Evolutionary conservation across 2,888 invertebrate species (phyloP).

Genomic region (Clunio marinus): DNA sequence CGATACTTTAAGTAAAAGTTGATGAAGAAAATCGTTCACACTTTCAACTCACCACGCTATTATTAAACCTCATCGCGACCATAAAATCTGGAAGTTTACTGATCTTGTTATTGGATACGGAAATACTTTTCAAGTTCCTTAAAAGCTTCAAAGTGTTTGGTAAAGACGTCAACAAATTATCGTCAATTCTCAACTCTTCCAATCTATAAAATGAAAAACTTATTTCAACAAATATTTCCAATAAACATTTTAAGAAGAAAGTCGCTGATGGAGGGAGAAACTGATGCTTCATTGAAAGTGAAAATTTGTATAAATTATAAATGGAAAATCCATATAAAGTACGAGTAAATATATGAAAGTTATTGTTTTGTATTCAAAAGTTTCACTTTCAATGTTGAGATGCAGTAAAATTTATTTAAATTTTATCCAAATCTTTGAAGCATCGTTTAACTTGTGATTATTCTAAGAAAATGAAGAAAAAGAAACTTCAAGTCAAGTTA

Average conservation of each 20-base stretch:
- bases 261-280: background rate
- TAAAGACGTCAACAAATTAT: slow-evolving; percentile 65
- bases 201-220: slow-evolving; percentile 53
- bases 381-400: slow-evolving; percentile 23
- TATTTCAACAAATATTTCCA: background rate
- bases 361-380: slow-evolving; percentile 8
- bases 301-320: slow-evolving; percentile 35
- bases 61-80: slow-evolving; percentile 53
- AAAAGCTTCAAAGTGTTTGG: slow-evolving; percentile 59
- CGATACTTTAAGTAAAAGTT: too few species aligned
- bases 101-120: slow-evolving; percentile 57
- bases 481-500: background rate
- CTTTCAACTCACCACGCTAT: slow-evolving; percentile 25
- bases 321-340: background rate
- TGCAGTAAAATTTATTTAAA: background rate
- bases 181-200: slow-evolving; percentile 66
- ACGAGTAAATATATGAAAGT: background rate
- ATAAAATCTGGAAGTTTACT: slow-evolving; percentile 53
- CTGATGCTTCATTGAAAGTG: slow-evolving; percentile 35
- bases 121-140: slow-evolving; percentile 58
- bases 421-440: background rate
- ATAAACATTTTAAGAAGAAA: background rate
- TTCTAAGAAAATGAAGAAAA: background rate
- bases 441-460: slow-evolving; percentile 10
- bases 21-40: background rate